Base-by-base conservation (phyloP, 2,888 invertebrate species). In the Autographa pulchrina region DNA sequence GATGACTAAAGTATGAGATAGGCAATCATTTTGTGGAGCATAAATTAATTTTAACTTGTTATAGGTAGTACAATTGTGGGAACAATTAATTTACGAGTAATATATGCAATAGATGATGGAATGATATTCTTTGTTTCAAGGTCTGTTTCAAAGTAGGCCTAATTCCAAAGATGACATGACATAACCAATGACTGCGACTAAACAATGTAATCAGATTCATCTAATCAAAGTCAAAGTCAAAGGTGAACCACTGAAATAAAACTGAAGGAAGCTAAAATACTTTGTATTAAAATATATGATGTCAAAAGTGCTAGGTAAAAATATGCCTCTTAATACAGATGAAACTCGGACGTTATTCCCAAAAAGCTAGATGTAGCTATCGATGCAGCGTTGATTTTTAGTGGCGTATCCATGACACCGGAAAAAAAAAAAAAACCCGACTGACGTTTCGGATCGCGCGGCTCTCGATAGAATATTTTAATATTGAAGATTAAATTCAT, bases 51-150 rank as follows among this genome's bases (percentile, higher is more conserved):
- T 89, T 88, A 74, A 85, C 85, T 83, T 84, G 87, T 87, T 89
- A 84, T 81, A 78, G 77, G 74, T 69, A 69, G 74, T 74, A 76
- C 74, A 81, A 67, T 81, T 81, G 69, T 69, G 32, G 16, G 77
- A 82, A 82, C 88, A 90, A 93, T 92, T 91, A 92, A 93, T 92
- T 92, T 92, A 92, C 90, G 90, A 79, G 80, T 91, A 90, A 92
- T 92, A 85, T 90, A 91, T 91, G 89, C 89, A 89, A 85, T 81
- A 86, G 84, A 77, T 86, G 74, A 80, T 68, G 86, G 86, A 86
- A 88, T 87, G 79, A 84, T 78, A 85, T 86, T 84, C 78, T 85
- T 83, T 77, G 72, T 83, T 86, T 85, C 86, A 89, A 88, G 86
- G 88, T 74, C 80, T 71, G 20, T n/a, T n/a, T n/a, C n/a, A n/a